Evolutionary conservation across 1,140 invertebrate genomes (phyloP).

Genomic region (Macrotrachela quadricornifera): DNA sequence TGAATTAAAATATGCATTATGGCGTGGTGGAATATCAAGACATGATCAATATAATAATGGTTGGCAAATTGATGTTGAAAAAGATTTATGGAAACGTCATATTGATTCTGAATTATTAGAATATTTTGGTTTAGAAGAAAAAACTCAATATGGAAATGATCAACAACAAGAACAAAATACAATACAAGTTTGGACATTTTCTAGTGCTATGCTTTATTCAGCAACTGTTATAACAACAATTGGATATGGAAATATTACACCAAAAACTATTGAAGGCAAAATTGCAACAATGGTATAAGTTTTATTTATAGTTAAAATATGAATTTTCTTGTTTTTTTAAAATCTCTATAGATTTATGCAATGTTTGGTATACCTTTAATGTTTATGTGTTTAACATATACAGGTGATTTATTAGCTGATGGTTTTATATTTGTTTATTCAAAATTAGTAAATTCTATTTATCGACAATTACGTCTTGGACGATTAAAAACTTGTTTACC

Average conservation of each 20-base stretch:
- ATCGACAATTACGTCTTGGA: not conserved
- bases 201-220: conserved; percentile 47
- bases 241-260: conserved; percentile 81
- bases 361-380: conserved; percentile 80
- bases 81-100: not conserved
- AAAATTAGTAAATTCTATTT: conserved; percentile 3
- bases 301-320: no score
- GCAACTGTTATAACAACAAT: conserved; percentile 88
- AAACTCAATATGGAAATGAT: not conserved
- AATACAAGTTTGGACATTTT: conserved; percentile 17
- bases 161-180: not conserved
- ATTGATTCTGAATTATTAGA: not conserved
- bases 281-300: conserved; percentile 69
- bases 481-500: no score
- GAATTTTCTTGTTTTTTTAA: no score
- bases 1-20: not conserved
- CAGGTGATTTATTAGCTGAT: conserved; percentile 82
- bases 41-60: not conserved
- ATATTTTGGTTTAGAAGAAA: not conserved
- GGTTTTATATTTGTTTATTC: conserved; percentile 60
- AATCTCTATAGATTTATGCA: conserved; percentile 44
- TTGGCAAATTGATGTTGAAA: not conserved
- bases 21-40: not conserved
- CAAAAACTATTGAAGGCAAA: conserved; percentile 70
- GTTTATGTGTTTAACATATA: conserved; percentile 75